These are phyloP conservation scores for Sminthurinus signatus DNA, from an alignment of 1,140 invertebrate genomes.

Conservation along the genomic window DNA sequence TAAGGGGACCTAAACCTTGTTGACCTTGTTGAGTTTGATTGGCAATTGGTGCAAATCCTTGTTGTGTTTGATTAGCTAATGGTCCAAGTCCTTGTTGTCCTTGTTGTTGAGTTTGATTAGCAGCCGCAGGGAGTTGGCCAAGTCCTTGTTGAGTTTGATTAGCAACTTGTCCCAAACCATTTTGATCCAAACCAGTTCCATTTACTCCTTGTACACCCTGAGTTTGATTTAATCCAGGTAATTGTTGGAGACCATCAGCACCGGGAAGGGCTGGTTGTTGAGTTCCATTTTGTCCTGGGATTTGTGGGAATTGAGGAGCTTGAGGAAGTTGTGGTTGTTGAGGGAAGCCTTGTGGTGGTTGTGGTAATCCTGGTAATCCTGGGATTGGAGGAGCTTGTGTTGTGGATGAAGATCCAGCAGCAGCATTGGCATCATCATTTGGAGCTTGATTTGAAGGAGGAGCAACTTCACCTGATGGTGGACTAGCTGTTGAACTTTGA, in stretches of 20 bases:
- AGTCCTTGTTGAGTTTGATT: conserved; percentile 7
- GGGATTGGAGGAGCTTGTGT: background rate
- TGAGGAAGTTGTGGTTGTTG: too few species aligned
- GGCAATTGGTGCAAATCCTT: conserved; percentile 5
- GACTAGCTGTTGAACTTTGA: background rate
- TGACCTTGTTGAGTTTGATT: too few species aligned
- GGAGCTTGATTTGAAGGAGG: background rate
- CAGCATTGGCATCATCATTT: background rate
- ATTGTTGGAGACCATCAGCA: too few species aligned
- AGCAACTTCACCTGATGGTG: background rate
- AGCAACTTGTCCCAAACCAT: too few species aligned
- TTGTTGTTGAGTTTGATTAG: background rate
- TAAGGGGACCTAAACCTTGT: too few species aligned
- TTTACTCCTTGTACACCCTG: too few species aligned
- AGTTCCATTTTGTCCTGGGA: conserved; percentile 1
- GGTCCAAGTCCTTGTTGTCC: background rate
- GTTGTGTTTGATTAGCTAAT: background rate
- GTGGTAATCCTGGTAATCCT: too few species aligned
- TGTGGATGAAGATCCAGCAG: background rate
- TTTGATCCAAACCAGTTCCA: too few species aligned
- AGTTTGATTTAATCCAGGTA: conserved; percentile 6
- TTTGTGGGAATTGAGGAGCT: background rate
- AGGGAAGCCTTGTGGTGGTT: too few species aligned
- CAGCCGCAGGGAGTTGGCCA: background rate
- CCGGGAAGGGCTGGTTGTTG: conserved; percentile 5